A percentile compares a stretch with the other conserved stretches of the same genome.
Conservation (phyloP, 2,888 invertebrate genomes). For the Dendrolimus houi region DNA sequence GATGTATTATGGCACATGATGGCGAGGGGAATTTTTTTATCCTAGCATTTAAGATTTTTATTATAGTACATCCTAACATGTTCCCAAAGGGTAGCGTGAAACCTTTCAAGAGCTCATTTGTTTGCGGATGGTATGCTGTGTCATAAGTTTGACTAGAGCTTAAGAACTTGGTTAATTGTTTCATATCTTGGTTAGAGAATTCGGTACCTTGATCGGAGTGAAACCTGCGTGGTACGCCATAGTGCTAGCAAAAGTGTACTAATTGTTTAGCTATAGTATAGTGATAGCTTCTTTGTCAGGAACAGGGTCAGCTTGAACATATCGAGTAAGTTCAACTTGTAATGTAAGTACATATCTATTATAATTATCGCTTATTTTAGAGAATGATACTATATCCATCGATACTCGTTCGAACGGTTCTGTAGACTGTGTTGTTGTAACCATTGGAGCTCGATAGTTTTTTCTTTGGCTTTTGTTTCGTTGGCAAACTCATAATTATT, state of each 20-base stretch:
- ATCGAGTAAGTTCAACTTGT: conserved; percentile 28
- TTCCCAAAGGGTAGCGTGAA: conserved; percentile 26
- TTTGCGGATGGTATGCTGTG: conserved; percentile 29
- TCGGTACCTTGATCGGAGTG: conserved; percentile 32
- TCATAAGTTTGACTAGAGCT: conserved; percentile 24
- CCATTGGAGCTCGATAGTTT: conserved; percentile 27
- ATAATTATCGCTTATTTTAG: conserved; percentile 20
- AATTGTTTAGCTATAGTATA: conserved; percentile 23
- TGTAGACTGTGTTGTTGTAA: conserved; percentile 25
- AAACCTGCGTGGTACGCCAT: conserved; percentile 26
- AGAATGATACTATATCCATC: conserved; percentile 30
- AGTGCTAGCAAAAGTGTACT: conserved; percentile 28
- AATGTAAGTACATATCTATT: conserved; percentile 27
- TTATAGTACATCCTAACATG: conserved; percentile 26
- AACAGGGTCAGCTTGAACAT: conserved; percentile 29
- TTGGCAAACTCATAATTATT: conserved; percentile 21
- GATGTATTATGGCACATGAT: conserved; percentile 31
- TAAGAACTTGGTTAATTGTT: conserved; percentile 27
- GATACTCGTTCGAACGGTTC: conserved; percentile 29
- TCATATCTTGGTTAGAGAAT: conserved; percentile 23
- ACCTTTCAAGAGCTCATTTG: conserved; percentile 26
- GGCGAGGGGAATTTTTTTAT: conserved; percentile 27
- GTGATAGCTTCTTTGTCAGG: conserved; percentile 27
- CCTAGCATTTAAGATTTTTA: conserved; percentile 19
- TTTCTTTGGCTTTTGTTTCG: conserved; percentile 25